These are phyloP conservation scores for Lagopus leucura DNA, from an alignment of 2,113 vertebrate genomes.

Conservation along the genomic window DNA sequence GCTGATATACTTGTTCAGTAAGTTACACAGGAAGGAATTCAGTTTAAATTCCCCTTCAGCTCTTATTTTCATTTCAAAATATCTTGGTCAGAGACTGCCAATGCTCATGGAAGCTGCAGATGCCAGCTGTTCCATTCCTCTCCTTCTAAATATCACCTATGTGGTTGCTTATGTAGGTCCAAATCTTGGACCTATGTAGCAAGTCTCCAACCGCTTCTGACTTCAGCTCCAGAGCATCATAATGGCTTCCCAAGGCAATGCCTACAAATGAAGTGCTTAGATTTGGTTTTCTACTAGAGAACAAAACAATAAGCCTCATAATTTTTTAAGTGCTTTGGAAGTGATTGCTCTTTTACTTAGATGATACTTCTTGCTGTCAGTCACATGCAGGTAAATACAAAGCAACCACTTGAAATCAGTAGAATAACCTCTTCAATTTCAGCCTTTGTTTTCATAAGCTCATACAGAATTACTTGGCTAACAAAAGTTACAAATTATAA, in stretches of 20 bases:
- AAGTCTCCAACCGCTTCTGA: background rate
- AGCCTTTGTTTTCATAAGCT: background rate
- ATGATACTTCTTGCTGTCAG: background rate
- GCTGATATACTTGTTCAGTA: background rate
- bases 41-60: background rate
- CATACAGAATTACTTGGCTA: background rate
- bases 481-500: slow-evolving; percentile 23
- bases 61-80: background rate
- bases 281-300: background rate
- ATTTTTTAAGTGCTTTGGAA: slow-evolving; percentile 5
- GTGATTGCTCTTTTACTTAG: slow-evolving; percentile 18
- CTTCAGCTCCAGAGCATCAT: background rate
- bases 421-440: slow-evolving; percentile 5
- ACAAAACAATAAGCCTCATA: background rate
- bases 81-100: background rate
- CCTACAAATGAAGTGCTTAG: background rate
- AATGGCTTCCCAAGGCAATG: background rate
- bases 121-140: background rate
- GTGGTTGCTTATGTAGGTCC: background rate
- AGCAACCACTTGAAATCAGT: slow-evolving; percentile 34
- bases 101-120: background rate
- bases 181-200: fast-evolving
- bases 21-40: background rate
- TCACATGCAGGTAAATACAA: slow-evolving; percentile 1
- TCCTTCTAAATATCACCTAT: background rate